Base-by-base conservation (phyloP, 2,888 invertebrate genomes). In the Nomada lathburiana region DNA sequence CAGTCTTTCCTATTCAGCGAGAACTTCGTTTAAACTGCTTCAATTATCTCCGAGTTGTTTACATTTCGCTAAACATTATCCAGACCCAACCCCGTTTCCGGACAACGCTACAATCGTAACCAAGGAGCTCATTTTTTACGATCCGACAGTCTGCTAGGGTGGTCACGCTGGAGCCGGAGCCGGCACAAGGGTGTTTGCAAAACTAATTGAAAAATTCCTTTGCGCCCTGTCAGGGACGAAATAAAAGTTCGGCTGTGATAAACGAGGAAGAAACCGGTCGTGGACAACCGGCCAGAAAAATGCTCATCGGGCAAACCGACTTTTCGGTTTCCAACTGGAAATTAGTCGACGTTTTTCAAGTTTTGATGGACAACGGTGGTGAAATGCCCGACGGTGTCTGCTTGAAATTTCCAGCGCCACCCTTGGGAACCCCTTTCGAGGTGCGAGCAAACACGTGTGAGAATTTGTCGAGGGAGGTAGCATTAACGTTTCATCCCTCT, bases 171-270 rank as follows among this genome's bases (percentile, higher is more conserved):
- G 52, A 23, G n/a, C 47, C 59, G n/a, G 65, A n/a, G 1, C 29
- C 18, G 55, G 20, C 20, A 10, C 53, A n/a, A 11, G 65, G 68
- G 59, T 69, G 81, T 81, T 82, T 76, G 82, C 77, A 72, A 85
- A 84, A 86, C 82, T 88, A 88, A 88, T 88, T 86, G 88, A 88
- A 88, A 88, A 88, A 88, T 88, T 88, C 87, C 81, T 88, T 76
- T 57, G 81, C 76, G 50, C 74, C 83, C 71, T 62, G 84, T 83
- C 77, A 70, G 76, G 73, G 73, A 62, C 78, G 76, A 86, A 88
- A 86, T 82, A 85, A 86, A 87, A 81, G 84, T 55, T 67, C 11
- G 60, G 69, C 53, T n/a, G 76, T 87, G 87, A 87, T 88, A 85
- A 86, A 86, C 82, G 88, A 88, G 85, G 70, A 77, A 79, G 81